These are phyloP conservation scores for Microctonus aethiopoides DNA, from an alignment of 2,888 invertebrate genomes.

Conservation along the genomic window DNA sequence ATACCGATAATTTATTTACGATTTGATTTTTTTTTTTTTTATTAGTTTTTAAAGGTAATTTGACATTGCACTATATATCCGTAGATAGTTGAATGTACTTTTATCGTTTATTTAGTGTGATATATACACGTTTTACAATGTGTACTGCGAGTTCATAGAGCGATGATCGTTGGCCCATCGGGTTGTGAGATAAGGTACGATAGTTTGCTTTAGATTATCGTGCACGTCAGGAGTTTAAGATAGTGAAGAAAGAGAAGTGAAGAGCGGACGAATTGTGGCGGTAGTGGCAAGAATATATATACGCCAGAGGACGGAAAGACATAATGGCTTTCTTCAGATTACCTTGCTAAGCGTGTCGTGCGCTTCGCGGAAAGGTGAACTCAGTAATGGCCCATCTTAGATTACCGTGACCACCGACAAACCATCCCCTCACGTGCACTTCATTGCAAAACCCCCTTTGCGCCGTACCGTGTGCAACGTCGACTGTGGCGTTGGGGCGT, in stretches of 20 bases:
- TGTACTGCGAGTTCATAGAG: constrained; percentile 35
- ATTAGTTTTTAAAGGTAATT: neutral
- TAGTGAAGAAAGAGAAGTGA: constrained; percentile 32
- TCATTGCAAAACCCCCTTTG: neutral
- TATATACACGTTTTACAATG: constrained; percentile 39
- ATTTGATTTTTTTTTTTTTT: constrained; percentile 9
- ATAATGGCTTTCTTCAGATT: constrained; percentile 39
- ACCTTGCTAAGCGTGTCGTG: constrained; percentile 16
- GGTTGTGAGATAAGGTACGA: constrained; percentile 36
- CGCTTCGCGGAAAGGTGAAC: constrained; percentile 15
- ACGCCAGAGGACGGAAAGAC: constrained; percentile 10
- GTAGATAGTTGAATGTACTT: constrained; percentile 15
- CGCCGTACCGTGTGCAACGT: neutral
- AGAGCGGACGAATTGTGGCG: constrained; percentile 5
- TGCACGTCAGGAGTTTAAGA: constrained; percentile 31
- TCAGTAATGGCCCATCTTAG: constrained; percentile 20
- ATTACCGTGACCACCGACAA: constrained; percentile 25
- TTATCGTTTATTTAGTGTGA: constrained; percentile 42
- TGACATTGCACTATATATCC: neutral
- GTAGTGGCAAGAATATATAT: neutral
- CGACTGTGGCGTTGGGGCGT: neutral
- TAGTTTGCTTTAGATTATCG: constrained; percentile 44
- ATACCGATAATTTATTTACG: neutral
- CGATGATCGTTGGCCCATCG: constrained; percentile 15
- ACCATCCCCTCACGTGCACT: constrained; percentile 4